Conservation (phyloP, 2,888 invertebrate genomes). For the Drosophila nigritarsus region DNA sequence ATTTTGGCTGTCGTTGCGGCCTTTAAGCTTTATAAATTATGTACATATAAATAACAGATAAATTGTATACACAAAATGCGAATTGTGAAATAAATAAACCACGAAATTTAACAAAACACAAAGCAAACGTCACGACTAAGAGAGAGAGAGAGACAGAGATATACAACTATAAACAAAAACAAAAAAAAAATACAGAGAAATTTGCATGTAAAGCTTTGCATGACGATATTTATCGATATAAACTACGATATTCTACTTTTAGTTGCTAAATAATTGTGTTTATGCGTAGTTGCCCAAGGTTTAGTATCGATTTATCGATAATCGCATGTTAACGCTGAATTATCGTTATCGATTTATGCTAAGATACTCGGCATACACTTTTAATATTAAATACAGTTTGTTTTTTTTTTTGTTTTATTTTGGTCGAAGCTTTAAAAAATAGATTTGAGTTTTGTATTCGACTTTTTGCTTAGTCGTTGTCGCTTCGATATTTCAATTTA, state of each 20-base stretch:
- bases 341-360: background rate
- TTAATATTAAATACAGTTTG: background rate
- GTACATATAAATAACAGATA: slow-evolving; percentile 52
- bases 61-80: slow-evolving; percentile 24
- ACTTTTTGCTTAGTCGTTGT: slow-evolving; percentile 27
- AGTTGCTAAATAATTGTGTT: slow-evolving; percentile 28
- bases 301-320: background rate
- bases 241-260: slow-evolving; percentile 25
- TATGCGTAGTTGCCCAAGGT: background rate
- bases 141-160: background rate
- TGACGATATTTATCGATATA: slow-evolving; percentile 42
- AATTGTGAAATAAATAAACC: slow-evolving; percentile 34
- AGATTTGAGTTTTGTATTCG: slow-evolving; percentile 28
- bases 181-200: slow-evolving; percentile 7
- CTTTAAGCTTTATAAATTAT: slow-evolving; percentile 56
- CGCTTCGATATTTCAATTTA: slow-evolving; percentile 72
- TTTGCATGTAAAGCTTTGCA: slow-evolving; percentile 55
- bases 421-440: slow-evolving; percentile 73
- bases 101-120: slow-evolving; percentile 27
- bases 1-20: slow-evolving; percentile 21
- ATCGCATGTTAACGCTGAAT: background rate
- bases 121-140: slow-evolving; percentile 9
- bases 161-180: background rate
- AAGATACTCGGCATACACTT: background rate
- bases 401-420: slow-evolving; percentile 19